These are phyloP conservation scores for Dicranocentrus wangi DNA, from an alignment of 2,888 invertebrate genomes.

Conservation along the genomic window DNA sequence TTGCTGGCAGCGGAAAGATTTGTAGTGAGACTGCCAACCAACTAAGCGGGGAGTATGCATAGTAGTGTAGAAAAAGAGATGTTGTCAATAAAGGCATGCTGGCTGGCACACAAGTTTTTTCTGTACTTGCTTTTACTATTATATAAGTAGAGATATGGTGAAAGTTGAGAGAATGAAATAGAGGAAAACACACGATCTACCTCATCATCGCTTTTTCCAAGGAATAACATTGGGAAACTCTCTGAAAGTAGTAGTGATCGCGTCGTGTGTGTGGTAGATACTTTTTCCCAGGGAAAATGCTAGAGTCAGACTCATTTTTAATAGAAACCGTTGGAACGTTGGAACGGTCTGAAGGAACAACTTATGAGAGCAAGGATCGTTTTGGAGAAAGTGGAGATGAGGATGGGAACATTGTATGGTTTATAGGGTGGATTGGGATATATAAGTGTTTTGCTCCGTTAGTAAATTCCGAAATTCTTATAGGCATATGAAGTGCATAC, in stretches of 20 bases:
- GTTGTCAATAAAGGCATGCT: background rate
- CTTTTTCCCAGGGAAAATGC: background rate
- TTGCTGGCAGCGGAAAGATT: slow-evolving; percentile 22
- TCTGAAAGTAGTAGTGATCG: background rate
- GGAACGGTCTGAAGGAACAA: slow-evolving; percentile 1
- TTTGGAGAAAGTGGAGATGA: slow-evolving; percentile 42
- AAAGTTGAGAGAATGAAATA: slow-evolving; percentile 13
- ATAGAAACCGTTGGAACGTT: slow-evolving; percentile 22
- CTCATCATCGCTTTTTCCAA: slow-evolving; percentile 6
- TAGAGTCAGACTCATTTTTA: slow-evolving; percentile 31
- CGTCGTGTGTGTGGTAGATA: background rate
- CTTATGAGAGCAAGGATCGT: slow-evolving; percentile 15
- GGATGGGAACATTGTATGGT: slow-evolving; percentile 7
- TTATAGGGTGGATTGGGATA: background rate
- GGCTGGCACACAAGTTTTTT: background rate
- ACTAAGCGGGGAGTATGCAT: background rate
- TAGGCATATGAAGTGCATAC: background rate
- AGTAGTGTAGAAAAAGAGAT: background rate
- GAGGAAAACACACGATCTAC: slow-evolving; percentile 19
- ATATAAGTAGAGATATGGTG: background rate
- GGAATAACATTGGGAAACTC: background rate
- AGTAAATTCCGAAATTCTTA: too few species aligned
- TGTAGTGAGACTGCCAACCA: slow-evolving; percentile 6
- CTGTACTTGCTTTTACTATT: background rate
- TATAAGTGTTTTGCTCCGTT: background rate